Conservation (phyloP, 2,797 vertebrate species). For the Amphiprion clarkii region DNA sequence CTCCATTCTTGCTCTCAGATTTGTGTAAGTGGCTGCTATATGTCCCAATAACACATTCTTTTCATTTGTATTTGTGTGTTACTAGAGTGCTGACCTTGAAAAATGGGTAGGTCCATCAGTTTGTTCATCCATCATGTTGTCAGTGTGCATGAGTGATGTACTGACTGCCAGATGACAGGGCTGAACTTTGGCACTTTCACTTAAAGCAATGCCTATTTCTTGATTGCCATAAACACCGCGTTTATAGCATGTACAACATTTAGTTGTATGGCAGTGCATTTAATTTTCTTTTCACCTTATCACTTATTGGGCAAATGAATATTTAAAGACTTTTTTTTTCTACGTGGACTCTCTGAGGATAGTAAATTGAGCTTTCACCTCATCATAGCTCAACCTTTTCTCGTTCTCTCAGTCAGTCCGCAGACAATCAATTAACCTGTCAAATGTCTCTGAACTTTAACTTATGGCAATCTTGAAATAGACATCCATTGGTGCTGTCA, state of each 20-base stretch:
- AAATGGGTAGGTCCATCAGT: conserved; percentile 90
- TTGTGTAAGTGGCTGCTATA: conserved; percentile 60
- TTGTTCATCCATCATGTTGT: conserved; percentile 74
- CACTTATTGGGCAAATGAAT: conserved; percentile 30
- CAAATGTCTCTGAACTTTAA: conserved; percentile 44
- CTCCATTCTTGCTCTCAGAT: conserved; percentile 63
- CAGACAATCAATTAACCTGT: conserved; percentile 55
- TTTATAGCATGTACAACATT: conserved; percentile 22
- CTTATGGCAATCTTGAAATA: conserved; percentile 74
- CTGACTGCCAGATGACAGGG: conserved; percentile 49
- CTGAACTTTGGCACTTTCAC: conserved; percentile 71
- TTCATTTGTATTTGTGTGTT: conserved; percentile 86
- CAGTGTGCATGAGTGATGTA: conserved; percentile 78
- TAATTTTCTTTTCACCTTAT: conserved; percentile 17
- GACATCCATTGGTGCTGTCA: conserved; percentile 53
- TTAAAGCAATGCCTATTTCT: conserved; percentile 73
- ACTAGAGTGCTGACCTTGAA: conserved; percentile 90
- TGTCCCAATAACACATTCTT: conserved; percentile 70
- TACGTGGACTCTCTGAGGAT: background rate
- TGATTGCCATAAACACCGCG: conserved; percentile 58
- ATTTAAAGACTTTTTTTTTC: conserved; percentile 28
- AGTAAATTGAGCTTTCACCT: conserved; percentile 40
- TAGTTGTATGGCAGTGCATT: conserved; percentile 32
- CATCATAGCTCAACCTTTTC: background rate
- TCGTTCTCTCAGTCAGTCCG: conserved; percentile 9